A percentile compares a stretch with the other conserved stretches of the same genome.
Conservation (phyloP, 2,888 invertebrate genomes). For the Diadromus collaris region DNA sequence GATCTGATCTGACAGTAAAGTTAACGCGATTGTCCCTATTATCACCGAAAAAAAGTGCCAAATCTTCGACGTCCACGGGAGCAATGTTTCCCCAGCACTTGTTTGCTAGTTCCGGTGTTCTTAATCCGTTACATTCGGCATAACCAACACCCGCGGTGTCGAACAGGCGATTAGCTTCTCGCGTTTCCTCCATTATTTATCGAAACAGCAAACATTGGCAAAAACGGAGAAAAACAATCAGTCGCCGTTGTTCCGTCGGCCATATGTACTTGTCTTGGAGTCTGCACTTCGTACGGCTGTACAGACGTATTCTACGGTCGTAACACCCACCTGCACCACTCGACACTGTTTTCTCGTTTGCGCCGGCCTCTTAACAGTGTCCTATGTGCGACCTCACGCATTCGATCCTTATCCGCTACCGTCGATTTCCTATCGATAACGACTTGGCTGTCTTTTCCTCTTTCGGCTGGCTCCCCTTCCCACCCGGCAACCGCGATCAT, state of each 20-base stretch:
- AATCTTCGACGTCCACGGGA: slow-evolving; percentile 74
- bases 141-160: neutral
- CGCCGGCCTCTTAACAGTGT: slow-evolving; percentile 31
- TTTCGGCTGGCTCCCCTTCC: neutral
- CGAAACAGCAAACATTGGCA: neutral
- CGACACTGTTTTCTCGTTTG: slow-evolving; percentile 49
- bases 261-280: neutral
- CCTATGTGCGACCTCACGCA: slow-evolving; percentile 42
- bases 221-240: neutral
- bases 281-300: neutral
- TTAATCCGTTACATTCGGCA: slow-evolving; percentile 13
- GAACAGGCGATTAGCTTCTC: neutral
- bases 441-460: slow-evolving; percentile 26
- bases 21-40: slow-evolving; percentile 56
- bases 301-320: neutral
- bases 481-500: neutral
- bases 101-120: slow-evolving; percentile 55
- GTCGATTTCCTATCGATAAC: slow-evolving; percentile 49
- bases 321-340: slow-evolving; percentile 33
- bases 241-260: neutral
- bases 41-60: slow-evolving; percentile 69
- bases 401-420: slow-evolving; percentile 55
- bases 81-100: slow-evolving; percentile 53
- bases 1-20: neutral
- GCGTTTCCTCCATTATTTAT: slow-evolving; percentile 14